phyloP scores from a whole-genome alignment of 1,140 invertebrate genomes.

The Drosophila orosa region DNA sequence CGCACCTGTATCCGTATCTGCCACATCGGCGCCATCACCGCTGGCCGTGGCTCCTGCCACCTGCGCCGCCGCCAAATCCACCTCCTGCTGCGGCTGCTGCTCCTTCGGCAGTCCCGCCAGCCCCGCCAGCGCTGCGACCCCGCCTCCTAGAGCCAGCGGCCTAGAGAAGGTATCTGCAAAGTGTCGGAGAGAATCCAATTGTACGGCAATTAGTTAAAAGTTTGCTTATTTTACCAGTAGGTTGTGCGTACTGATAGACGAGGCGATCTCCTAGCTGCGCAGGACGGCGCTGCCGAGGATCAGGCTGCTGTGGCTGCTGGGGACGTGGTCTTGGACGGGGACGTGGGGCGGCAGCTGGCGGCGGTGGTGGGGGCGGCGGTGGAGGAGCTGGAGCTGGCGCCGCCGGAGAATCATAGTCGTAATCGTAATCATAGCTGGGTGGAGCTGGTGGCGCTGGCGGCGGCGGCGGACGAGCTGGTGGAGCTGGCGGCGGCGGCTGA shows the following conservation, averaged over 20 bases:
- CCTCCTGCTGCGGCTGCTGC: constrained; percentile 2
- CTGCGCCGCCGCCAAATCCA: constrained; percentile 8
- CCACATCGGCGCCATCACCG: constrained; percentile 9
- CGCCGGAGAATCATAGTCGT: constrained; percentile 46
- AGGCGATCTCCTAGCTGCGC: constrained; percentile 58
- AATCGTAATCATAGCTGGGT: constrained; percentile 53
- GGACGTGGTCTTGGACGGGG: constrained; percentile 17
- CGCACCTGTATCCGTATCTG: constrained; percentile 9
- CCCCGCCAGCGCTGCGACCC: constrained; percentile 6
- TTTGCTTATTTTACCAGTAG: constrained; percentile 78
- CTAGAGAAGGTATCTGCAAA: constrained; percentile 81
- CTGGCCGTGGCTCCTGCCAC: background rate
- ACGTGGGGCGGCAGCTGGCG: constrained; percentile 17
- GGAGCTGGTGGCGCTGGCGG: background rate
- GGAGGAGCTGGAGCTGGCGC: constrained; percentile 16
- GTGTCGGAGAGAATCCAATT: constrained; percentile 83
- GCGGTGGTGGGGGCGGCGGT: constrained; percentile 7
- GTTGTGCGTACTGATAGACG: constrained; percentile 78
- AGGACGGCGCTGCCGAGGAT: constrained; percentile 19
- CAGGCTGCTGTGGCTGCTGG: constrained; percentile 14
- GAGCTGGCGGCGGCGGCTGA: background rate
- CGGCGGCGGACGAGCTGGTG: background rate
- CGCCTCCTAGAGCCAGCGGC: constrained; percentile 25
- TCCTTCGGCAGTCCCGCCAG: constrained; percentile 2
- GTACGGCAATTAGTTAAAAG: constrained; percentile 82